A percentile compares a stretch with the other conserved stretches of the same genome.
These are phyloP conservation scores for Apis laboriosa DNA, from an alignment of 1,140 invertebrate genomes.

Conservation along the genomic window DNA sequence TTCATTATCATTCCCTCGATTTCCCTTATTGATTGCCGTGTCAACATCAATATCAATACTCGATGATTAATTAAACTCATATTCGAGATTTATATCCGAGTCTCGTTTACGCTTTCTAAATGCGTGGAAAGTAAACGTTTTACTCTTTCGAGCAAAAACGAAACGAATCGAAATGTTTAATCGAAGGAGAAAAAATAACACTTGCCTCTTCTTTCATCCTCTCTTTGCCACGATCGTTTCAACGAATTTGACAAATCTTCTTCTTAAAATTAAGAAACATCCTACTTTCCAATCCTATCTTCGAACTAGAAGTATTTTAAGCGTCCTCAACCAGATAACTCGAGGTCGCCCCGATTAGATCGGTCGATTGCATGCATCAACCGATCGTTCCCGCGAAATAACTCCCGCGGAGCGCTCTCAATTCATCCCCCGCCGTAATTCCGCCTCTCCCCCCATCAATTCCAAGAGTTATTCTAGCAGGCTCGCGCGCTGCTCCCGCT, in stretches of 20 bases:
- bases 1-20: neutral
- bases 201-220: too few relatives aligned
- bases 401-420: slow-evolving; percentile 35
- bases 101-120: neutral
- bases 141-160: too few relatives aligned
- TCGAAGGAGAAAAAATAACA: too few relatives aligned
- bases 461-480: slow-evolving; percentile 52
- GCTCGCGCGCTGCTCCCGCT: slow-evolving; percentile 25
- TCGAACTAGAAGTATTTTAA: too few relatives aligned
- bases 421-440: slow-evolving; percentile 53
- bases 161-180: too few relatives aligned
- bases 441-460: slow-evolving; percentile 51
- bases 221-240: too few relatives aligned
- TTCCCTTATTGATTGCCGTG: neutral
- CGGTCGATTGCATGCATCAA: slow-evolving; percentile 34
- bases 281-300: neutral
- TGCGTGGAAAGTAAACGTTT: too few relatives aligned
- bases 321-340: neutral
- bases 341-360: neutral
- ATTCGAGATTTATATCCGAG: neutral
- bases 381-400: slow-evolving; percentile 20
- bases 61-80: neutral
- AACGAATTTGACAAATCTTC: too few relatives aligned
- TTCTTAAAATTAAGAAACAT: too few relatives aligned
- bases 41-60: neutral